Conservation (phyloP, 2,888 invertebrate species). For the Cybosia mesomella region DNA sequence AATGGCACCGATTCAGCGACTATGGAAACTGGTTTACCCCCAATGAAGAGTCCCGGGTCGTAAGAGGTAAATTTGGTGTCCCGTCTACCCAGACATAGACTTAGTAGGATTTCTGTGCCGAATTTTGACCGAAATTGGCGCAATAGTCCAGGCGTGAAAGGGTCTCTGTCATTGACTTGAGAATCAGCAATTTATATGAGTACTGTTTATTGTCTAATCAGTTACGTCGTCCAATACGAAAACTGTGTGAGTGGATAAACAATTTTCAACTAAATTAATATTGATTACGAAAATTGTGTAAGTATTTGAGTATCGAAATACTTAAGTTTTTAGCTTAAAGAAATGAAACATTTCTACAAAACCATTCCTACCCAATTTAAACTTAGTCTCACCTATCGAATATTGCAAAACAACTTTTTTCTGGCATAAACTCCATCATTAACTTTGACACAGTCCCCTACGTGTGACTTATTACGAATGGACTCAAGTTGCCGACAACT, state of each 20-base stretch:
- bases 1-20: too few species aligned
- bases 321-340: neutral
- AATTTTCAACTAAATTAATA: neutral
- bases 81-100: too few species aligned
- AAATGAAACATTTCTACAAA: conserved; percentile 6
- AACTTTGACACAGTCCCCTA: conserved; percentile 45
- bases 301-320: neutral
- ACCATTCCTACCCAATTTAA: conserved; percentile 33
- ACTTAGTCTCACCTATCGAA: conserved; percentile 37
- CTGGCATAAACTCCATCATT: conserved; percentile 41
- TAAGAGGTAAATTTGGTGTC: too few species aligned
- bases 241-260: neutral
- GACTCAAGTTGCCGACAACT: conserved; percentile 60
- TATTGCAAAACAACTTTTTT: conserved; percentile 41
- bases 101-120: too few species aligned
- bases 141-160: too few species aligned
- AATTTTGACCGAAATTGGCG: too few species aligned
- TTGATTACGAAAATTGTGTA: neutral
- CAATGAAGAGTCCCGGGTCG: too few species aligned
- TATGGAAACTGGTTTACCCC: too few species aligned
- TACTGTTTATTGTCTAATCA: neutral
- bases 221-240: too few species aligned
- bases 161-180: too few species aligned
- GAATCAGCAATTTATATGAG: too few species aligned
- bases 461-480: conserved; percentile 56